Evolutionary conservation across 23 tunicate genomes (phyloP), one percentile per base, ranked within the genome.

Genomic region (Ascidia mentula): DNA sequence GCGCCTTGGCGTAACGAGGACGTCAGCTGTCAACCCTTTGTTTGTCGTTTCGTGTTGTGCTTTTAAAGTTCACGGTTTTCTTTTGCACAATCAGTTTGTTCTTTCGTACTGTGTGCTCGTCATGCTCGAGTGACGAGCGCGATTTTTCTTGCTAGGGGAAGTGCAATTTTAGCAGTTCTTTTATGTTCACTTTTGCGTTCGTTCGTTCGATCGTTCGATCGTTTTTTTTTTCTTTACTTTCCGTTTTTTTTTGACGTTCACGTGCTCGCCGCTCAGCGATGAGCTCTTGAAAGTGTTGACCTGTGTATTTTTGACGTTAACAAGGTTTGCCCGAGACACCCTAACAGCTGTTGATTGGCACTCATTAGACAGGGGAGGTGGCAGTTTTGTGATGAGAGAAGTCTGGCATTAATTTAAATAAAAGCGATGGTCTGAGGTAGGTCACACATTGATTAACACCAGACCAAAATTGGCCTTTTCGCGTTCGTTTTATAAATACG

Each of bases 111-210:
- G 74, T 70, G 38, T 70, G 17, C 1, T 34, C 39, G 37, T 30
- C 32, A 30, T 34, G 32, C 74, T 5, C 32, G 32, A 22, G 74
- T 28, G 65, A 32, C 74, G 74, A 35, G 38, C 39, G 30, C 30
- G 74, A 20, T 34, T 70, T 70, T 69, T 70, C 32, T 70, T 30
- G n/a, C 1, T 3, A 37, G 37, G 75, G 38, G 36, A 82, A 72
- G 80, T 82, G 85, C 85, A 81, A 81, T 81, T 81, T 60, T 71
- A 33, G 42, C 53, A 34, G 37, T 78, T 53, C 72, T 81, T 81
- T 38, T 69, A 45, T 42, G 34, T 35, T 39, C 42, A 31, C 40
- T 81, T 53, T 59, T 74, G 74, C 82, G 76, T 60, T 26, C 76
- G 45, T 79, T 65, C n/a, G n/a, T n/a, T n/a, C n/a, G n/a, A n/a